These are phyloP conservation scores for Plutomurus gul DNA, from an alignment of 1,140 invertebrate species.

Conservation along the genomic window DNA sequence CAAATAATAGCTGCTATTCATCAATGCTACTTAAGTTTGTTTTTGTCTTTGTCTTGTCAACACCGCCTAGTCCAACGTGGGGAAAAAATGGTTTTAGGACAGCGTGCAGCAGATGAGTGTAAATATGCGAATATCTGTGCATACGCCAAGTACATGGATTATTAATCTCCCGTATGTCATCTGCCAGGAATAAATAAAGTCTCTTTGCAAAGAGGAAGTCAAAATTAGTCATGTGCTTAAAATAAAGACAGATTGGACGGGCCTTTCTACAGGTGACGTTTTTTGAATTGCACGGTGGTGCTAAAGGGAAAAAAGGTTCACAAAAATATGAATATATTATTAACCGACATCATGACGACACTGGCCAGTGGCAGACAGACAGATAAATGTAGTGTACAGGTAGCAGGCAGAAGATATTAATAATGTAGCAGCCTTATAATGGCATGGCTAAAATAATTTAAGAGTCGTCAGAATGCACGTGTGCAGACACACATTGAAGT, in stretches of 20 bases:
- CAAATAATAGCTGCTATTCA: neutral
- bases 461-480: too few species aligned
- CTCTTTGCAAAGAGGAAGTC: conserved; percentile 34
- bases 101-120: neutral
- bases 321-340: neutral
- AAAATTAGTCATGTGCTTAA: conserved; percentile 36
- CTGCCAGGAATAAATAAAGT: neutral
- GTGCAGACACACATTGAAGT: too few species aligned
- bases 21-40: conserved; percentile 2
- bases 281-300: neutral
- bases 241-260: neutral
- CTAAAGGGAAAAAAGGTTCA: neutral
- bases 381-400: too few species aligned
- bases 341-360: too few species aligned
- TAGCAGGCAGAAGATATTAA: too few species aligned
- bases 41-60: neutral
- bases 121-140: neutral
- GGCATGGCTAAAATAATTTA: too few species aligned
- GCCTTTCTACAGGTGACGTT: neutral
- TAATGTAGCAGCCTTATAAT: too few species aligned
- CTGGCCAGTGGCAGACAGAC: too few species aligned
- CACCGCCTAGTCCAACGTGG: neutral
- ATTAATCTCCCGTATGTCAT: conserved; percentile 4
- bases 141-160: too few species aligned
- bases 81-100: neutral